A percentile compares a stretch with the other conserved stretches of the same genome.
Conservation (phyloP, 2,888 invertebrate species). For the Anticlea derivata region DNA sequence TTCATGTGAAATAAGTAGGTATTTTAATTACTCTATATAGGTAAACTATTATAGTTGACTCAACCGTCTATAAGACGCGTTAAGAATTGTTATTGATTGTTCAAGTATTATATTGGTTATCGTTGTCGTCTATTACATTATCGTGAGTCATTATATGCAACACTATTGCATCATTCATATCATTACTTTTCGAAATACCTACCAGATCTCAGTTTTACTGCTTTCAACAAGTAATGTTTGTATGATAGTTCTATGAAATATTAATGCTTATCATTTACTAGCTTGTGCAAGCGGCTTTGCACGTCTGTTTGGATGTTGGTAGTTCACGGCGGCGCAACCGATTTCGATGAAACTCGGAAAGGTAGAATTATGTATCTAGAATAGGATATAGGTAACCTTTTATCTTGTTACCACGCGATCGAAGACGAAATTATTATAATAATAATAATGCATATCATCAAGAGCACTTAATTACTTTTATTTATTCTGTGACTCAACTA, state of each 20-base stretch:
- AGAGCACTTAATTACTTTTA: not conserved
- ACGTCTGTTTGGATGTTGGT: no score
- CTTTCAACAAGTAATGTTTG: constrained; percentile 1
- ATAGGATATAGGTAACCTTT: no score
- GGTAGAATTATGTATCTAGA: no score
- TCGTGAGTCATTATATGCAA: constrained; percentile 13
- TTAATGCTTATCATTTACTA: no score
- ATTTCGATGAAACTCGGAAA: no score
- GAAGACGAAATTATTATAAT: no score
- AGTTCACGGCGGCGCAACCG: no score
- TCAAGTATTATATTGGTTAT: not conserved
- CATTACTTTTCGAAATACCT: constrained; percentile 8
- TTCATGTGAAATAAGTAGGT: no score
- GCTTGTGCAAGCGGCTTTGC: no score
- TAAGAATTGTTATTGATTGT: not conserved
- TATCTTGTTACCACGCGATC: no score
- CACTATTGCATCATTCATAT: constrained; percentile 18
- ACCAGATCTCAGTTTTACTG: not conserved
- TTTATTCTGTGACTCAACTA: not conserved
- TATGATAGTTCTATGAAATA: constrained; percentile 7
- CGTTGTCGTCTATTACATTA: not conserved
- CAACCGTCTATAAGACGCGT: not conserved
- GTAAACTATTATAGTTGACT: not conserved
- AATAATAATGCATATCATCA: not conserved
- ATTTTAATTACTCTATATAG: no score